A percentile compares a stretch with the other conserved stretches of the same genome.
phyloP scores from a whole-genome alignment of 2,888 invertebrate genomes.

The Tipula confusa region DNA sequence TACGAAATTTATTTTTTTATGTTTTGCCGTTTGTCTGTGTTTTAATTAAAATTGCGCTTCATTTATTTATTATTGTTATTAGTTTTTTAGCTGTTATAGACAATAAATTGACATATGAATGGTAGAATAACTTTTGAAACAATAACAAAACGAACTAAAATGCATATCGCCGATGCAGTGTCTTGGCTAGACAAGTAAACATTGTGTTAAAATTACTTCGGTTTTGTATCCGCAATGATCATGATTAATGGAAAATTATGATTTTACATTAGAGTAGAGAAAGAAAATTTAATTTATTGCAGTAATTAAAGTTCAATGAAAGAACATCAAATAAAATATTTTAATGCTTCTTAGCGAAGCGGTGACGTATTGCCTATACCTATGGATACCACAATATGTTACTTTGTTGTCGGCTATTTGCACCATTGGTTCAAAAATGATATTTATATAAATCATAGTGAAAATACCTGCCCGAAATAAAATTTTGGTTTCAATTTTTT shows the following conservation, averaged over 20 bases:
- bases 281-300: background rate
- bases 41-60: conserved; percentile 8
- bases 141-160: background rate
- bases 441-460: no score
- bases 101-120: background rate
- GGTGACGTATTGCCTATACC: no score
- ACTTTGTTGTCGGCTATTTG: no score
- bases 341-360: background rate
- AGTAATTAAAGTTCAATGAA: background rate
- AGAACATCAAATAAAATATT: background rate
- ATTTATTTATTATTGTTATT: background rate
- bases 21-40: background rate
- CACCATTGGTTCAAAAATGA: no score
- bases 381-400: no score
- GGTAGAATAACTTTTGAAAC: background rate
- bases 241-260: background rate
- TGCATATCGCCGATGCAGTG: background rate
- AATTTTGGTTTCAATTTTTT: no score
- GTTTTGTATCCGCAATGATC: background rate
- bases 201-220: background rate
- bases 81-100: background rate
- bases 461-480: no score
- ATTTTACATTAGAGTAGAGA: background rate
- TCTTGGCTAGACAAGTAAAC: background rate
- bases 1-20: background rate